Evolutionary conservation across 2,888 invertebrate species (phyloP).

Genomic region (Caenorhabditis imperialis): DNA sequence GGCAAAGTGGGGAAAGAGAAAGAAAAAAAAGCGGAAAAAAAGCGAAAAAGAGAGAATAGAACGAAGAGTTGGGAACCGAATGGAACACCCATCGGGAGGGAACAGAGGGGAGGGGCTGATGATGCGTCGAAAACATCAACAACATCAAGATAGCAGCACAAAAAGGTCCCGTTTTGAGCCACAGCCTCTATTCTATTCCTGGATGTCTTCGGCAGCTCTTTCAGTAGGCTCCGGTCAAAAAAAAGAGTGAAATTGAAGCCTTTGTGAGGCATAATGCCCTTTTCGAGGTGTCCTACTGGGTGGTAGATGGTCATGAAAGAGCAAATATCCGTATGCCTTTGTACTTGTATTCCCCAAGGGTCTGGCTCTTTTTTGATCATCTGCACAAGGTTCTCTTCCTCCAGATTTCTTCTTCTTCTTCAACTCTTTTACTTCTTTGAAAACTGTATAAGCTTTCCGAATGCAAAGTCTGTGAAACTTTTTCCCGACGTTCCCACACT

Average conservation of each 20-base stretch:
- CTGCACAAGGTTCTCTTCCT: too few species aligned
- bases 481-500: too few species aligned
- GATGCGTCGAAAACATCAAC: slow-evolving; percentile 52
- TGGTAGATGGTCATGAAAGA: too few species aligned
- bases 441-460: too few species aligned
- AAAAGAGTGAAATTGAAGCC: slow-evolving; percentile 30
- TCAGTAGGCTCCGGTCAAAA: slow-evolving; percentile 7
- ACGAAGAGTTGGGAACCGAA: slow-evolving; percentile 41
- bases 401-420: too few species aligned
- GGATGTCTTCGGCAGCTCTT: neutral
- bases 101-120: slow-evolving; percentile 25
- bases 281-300: too few species aligned
- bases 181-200: slow-evolving; percentile 3
- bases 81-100: slow-evolving; percentile 42
- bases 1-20: slow-evolving; percentile 35
- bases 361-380: too few species aligned
- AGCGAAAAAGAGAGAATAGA: slow-evolving; percentile 15
- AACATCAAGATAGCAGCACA: slow-evolving; percentile 45
- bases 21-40: slow-evolving; percentile 30
- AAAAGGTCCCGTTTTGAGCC: slow-evolving; percentile 34
- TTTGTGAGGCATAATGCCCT: too few species aligned
- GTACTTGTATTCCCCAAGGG: too few species aligned
- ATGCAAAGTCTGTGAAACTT: too few species aligned
- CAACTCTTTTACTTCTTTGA: too few species aligned
- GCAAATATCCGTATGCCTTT: too few species aligned